These are phyloP conservation scores for Pteropus rufus DNA, from an alignment of 2,797 vertebrate species.

Conservation along the genomic window DNA sequence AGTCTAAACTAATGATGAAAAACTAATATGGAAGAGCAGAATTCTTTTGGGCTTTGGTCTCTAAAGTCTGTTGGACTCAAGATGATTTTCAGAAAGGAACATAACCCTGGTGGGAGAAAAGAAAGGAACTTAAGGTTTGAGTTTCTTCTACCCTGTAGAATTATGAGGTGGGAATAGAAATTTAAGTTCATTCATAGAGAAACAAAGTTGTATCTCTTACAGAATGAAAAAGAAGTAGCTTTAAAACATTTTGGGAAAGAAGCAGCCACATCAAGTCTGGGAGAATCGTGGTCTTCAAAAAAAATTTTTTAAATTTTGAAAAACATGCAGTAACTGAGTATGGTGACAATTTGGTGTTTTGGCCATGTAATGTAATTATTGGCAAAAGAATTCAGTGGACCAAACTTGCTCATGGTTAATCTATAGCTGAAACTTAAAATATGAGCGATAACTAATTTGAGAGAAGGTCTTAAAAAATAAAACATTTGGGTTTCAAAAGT, in stretches of 20 bases:
- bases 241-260: not conserved
- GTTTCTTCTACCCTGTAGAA: not conserved
- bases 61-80: not conserved
- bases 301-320: too few species aligned
- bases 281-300: too few species aligned
- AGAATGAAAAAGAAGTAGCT: not conserved
- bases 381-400: too few species aligned
- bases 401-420: too few species aligned
- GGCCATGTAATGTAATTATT: too few species aligned
- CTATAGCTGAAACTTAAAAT: too few species aligned
- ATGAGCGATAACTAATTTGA: too few species aligned
- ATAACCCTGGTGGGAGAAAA: not conserved
- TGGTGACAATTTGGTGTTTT: too few species aligned
- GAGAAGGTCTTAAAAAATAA: not conserved
- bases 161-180: conserved; percentile 18
- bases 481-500: conserved; percentile 18
- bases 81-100: not conserved
- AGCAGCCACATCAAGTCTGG: too few species aligned
- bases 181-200: not conserved
- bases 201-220: conserved; percentile 14
- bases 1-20: not conserved
- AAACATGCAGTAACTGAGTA: too few species aligned
- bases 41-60: not conserved
- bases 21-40: not conserved
- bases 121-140: not conserved